Evolutionary conservation across 2,888 invertebrate species (phyloP).

Genomic region (Epistrophella euchroma): DNA sequence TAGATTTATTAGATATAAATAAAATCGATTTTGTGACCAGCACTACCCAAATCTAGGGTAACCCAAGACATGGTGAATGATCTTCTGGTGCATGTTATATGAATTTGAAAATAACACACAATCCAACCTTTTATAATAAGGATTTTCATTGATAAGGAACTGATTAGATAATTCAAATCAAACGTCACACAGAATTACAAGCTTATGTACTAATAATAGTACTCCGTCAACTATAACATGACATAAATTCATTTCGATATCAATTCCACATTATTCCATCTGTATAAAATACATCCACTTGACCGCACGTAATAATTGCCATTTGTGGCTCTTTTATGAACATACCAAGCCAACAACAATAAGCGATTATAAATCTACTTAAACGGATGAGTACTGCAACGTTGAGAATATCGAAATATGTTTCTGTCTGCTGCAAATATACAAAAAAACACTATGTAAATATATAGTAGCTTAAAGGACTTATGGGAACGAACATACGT

Average conservation of each 20-base stretch:
- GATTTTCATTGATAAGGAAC: constrained; percentile 23
- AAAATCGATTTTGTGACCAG: too few species aligned
- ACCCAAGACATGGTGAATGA: too few species aligned
- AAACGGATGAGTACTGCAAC: constrained; percentile 25
- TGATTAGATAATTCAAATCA: constrained; percentile 3
- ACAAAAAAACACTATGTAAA: neutral
- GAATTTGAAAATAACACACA: too few species aligned
- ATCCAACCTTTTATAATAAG: neutral
- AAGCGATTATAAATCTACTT: constrained; percentile 53
- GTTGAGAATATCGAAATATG: constrained; percentile 37
- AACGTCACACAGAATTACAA: neutral
- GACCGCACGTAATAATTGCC: constrained; percentile 60
- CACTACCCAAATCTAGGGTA: too few species aligned
- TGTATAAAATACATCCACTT: constrained; percentile 31
- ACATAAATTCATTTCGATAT: constrained; percentile 49
- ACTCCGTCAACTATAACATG: neutral
- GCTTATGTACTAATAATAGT: constrained; percentile 6
- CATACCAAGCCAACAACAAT: constrained; percentile 36
- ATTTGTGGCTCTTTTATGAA: constrained; percentile 57
- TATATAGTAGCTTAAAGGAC: constrained; percentile 16
- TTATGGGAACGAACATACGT: neutral
- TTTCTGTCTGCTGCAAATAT: constrained; percentile 21
- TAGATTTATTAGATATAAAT: too few species aligned
- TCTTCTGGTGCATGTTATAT: too few species aligned
- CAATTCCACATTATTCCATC: constrained; percentile 20